Evolutionary conservation across 2,113 vertebrate genomes (phyloP), one percentile per base, ranked within the genome.

Genomic region (Festucalex cinctus): DNA sequence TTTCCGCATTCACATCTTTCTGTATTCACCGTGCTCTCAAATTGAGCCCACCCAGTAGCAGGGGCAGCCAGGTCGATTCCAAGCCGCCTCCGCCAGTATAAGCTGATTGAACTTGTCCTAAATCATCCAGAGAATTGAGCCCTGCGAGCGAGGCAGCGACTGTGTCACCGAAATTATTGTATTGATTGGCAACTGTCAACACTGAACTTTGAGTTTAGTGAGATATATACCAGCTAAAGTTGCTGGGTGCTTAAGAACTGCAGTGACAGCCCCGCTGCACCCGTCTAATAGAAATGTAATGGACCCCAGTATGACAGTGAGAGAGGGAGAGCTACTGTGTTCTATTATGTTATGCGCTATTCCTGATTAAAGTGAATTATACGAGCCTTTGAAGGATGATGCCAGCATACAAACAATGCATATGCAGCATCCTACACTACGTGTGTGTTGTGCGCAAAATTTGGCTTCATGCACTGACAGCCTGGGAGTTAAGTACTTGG

Each of bases 401-500:
- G 39, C 60, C 60, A 43, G n/a, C 60, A 26, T 43, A 9, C 60
- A 62, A 37, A 60, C 60, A 62, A 62, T 62, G 60, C 39, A 36
- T 7, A 36, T 26, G 36, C 63, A 26, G 22, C 43, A 19, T 64
- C 41, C 60, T 10, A 36, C 66, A 68, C 57, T 76, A 57, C 63
- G 39, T 66, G 13, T 39, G 69, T 75, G 49, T 20, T 48, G 72
- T 83, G 65, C 84, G 80, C 84, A 81, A 85, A 73, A 69, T 58
- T 86, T 90, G 88, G 86, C 88, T 83, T 66, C 69, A 17, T 58
- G 16, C 66, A 14, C 73, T 65, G 61, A 86, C 88, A 90, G 86
- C 81, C 80, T 83, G 86, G 78, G 81, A 87, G 81, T 90, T 88
- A 85, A 86, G 85, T 84, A 83, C 85, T 88, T 88, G 87, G 85